Percentiles rank a stretch among this genome's conserved stretches.
phyloP scores from a whole-genome alignment of 1,140 invertebrate species.

The Monochamus saltuarius region DNA sequence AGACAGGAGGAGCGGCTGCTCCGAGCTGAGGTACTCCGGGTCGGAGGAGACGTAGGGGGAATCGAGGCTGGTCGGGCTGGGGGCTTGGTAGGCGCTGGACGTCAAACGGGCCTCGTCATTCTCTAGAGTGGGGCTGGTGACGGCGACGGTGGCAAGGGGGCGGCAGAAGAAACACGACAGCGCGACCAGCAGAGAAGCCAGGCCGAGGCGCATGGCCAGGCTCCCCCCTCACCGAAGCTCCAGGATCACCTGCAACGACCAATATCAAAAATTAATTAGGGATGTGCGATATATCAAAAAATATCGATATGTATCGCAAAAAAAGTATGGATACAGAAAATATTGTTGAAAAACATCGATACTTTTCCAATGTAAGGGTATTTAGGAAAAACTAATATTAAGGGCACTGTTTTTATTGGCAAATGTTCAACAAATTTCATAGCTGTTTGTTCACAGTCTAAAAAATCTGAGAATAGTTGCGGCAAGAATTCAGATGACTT shows the following conservation, averaged over 20 bases:
- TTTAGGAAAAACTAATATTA: too few species aligned
- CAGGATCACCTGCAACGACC: conserved; percentile 46
- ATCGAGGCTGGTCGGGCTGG: not conserved
- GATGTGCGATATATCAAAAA: not conserved
- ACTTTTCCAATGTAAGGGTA: too few species aligned
- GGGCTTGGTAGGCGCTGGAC: not conserved
- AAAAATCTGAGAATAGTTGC: too few species aligned
- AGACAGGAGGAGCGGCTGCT: not conserved
- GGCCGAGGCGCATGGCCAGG: conserved; percentile 52
- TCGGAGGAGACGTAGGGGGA: not conserved
- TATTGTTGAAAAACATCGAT: too few species aligned
- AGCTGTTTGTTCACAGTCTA: too few species aligned
- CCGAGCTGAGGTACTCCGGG: too few species aligned
- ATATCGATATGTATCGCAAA: not conserved
- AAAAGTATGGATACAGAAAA: not conserved
- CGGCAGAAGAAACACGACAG: conserved; percentile 57
- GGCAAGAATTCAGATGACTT: too few species aligned
- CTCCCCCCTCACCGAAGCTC: conserved; percentile 46
- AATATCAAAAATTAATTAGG: conserved; percentile 12
- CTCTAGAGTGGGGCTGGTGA: conserved; percentile 19
- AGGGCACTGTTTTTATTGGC: not conserved
- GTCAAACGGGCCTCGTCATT: conserved; percentile 9
- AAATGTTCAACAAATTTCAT: not conserved
- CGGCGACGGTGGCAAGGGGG: conserved; percentile 17
- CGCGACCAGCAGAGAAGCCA: conserved; percentile 53